A percentile compares a stretch with the other conserved stretches of the same genome.
phyloP scores from a whole-genome alignment of 2,888 invertebrate species.

The Dione vanillae region DNA sequence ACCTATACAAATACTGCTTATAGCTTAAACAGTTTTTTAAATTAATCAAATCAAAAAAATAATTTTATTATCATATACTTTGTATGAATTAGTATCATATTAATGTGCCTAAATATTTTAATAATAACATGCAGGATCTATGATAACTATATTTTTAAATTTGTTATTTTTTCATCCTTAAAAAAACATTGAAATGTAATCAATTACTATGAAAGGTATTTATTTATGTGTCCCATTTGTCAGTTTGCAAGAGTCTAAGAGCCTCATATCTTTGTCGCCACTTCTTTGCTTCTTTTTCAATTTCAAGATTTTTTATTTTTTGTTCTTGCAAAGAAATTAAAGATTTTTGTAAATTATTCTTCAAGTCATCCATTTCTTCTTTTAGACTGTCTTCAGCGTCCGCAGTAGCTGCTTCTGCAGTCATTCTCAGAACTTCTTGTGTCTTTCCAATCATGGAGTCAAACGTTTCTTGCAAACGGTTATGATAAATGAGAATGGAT shows the following conservation, averaged over 20 bases:
- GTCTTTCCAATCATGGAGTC: slow-evolving; percentile 89
- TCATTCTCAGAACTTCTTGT: slow-evolving; percentile 81
- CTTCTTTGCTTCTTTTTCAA: slow-evolving; percentile 59
- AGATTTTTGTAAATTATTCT: slow-evolving; percentile 55
- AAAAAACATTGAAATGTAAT: neutral
- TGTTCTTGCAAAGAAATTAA: slow-evolving; percentile 59
- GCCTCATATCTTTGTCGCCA: slow-evolving; percentile 67
- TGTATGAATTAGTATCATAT: neutral
- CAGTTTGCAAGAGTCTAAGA: slow-evolving; percentile 41
- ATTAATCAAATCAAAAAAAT: neutral
- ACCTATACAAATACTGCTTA: neutral
- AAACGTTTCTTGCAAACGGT: slow-evolving; percentile 84
- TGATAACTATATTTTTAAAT: neutral
- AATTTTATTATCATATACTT: neutral
- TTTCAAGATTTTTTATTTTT: slow-evolving; percentile 53
- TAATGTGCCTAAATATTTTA: neutral
- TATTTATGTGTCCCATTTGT: slow-evolving; percentile 56
- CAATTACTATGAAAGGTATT: neutral
- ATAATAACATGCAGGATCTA: neutral
- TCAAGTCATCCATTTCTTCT: slow-evolving; percentile 52
- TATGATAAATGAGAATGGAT: slow-evolving; percentile 86
- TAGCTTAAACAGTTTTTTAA: neutral
- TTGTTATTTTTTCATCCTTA: neutral
- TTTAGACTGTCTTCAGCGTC: slow-evolving; percentile 54
- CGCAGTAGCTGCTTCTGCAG: slow-evolving; percentile 65